Base-by-base conservation (phyloP, 2,113 vertebrate species). In the Lasiurus cinereus region DNA sequence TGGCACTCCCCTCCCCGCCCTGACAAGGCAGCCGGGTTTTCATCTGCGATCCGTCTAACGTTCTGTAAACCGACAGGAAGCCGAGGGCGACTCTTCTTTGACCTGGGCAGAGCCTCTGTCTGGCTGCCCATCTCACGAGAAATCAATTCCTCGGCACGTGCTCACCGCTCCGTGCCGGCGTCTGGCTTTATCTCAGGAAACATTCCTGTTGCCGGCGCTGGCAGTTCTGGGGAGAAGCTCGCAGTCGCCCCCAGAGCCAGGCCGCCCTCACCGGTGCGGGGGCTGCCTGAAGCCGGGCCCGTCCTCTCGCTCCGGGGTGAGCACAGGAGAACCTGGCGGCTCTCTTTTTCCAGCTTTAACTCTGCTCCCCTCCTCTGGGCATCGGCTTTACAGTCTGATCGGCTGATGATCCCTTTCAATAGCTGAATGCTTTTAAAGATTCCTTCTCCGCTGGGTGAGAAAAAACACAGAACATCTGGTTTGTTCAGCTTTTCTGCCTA, bases 371-470 rank as follows among this genome's bases (percentile, higher is more conserved):
- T 88, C 52, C 59, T 52, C 56, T 67, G 16, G 33, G n/a, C 90
- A 78, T 22, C 89, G 54, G n/a, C 92, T 92, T 95, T 94, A 82
- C 5, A 78, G 69, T 82, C 59, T 88, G 62, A 82, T 73, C 11
- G 77, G 59, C 14, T 48, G n/a, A 82, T 70, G 91, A 94, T 50
- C 21, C 43, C 2, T 43, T 29, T 82, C 73, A 85, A 93, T 9
- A 33, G 18, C 62, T 46, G 52, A 89, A 72, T 72, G 39, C 24
- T 80, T 94, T 93, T 16, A 85, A 48, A 87, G 33, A 72, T 27
- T 50, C 67, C n/a, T 59, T 97, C 39, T 94, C 50, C 70, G 33
- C 3, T 82, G 19, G 9, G 18, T 39, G 29, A 84, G 48, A 82
- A 48, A 8, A 8, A 29, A 21, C 54, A 5, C 5, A 86, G 21